Base-by-base conservation (phyloP, 2,888 invertebrate genomes). In the Urechis unicinctus region DNA sequence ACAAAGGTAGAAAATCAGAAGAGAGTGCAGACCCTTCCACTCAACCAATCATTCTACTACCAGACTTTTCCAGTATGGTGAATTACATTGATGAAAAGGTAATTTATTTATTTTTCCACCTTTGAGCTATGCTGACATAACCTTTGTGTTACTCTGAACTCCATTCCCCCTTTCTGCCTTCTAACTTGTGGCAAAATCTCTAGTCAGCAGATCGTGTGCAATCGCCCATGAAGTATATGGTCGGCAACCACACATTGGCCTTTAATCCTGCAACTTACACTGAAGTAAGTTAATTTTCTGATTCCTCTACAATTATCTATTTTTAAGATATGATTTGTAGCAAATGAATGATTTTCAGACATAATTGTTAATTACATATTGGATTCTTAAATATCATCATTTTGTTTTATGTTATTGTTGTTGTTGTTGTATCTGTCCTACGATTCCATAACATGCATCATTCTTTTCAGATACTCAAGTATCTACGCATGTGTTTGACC, bases 401-500 rank as follows among this genome's bases (percentile, higher is more conserved):
- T n/a, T n/a, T n/a, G n/a, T n/a, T n/a, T n/a, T n/a, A n/a, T n/a
- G n/a, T n/a, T n/a, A n/a, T n/a, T n/a, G n/a, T n/a, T n/a, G n/a
- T n/a, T n/a, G n/a, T n/a, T n/a, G n/a, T n/a, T n/a, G n/a, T n/a
- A n/a, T n/a, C n/a, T n/a, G n/a, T n/a, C n/a, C n/a, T n/a, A n/a
- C n/a, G n/a, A n/a, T n/a, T n/a, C n/a, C n/a, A n/a, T n/a, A n/a
- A n/a, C n/a, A n/a, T n/a, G n/a, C n/a, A n/a, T 50, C 6, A 45
- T 6, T 45, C 6, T 45, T 45, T 45, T 21, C 13, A 88, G 88
- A 85, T 88, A 52, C 80, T 92, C 24, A 82, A 86, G 24, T 93
- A 91, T 77, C 79, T 91, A 63, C 83, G 91, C 4, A 82, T 88
- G 74, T 91, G 91, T 67, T 79, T 93, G 48, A 86, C 88, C 70